Conservation (phyloP, 2,888 invertebrate species). For the Sinotaia quadrata region DNA sequence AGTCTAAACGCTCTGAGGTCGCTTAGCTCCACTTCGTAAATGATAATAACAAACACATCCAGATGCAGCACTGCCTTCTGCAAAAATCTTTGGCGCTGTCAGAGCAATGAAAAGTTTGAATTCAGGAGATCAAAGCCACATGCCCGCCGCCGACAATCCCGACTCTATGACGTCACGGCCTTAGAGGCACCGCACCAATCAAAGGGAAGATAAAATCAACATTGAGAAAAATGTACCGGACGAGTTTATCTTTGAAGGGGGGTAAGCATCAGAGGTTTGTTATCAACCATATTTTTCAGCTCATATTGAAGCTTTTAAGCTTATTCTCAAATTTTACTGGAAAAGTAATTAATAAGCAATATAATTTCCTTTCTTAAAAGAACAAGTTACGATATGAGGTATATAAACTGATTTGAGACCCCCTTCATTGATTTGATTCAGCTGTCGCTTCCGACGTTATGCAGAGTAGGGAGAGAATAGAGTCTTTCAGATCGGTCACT, state of each 20-base stretch:
- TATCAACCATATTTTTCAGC: neutral
- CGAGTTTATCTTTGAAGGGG: constrained; percentile 43
- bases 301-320: neutral
- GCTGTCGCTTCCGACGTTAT: constrained; percentile 56
- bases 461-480: constrained; percentile 57
- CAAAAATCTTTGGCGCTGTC: constrained; percentile 23
- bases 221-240: constrained; percentile 60
- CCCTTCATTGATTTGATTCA: too few species aligned
- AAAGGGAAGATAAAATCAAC: constrained; percentile 63
- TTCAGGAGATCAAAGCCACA: constrained; percentile 66
- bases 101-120: constrained; percentile 60
- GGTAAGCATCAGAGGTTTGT: neutral
- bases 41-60: constrained; percentile 25
- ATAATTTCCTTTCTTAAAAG: neutral
- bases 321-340: neutral
- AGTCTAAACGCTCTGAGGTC: constrained; percentile 20
- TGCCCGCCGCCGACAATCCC: constrained; percentile 67
- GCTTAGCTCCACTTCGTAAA: constrained; percentile 34
- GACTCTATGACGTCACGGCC: constrained; percentile 67
- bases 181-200: constrained; percentile 67
- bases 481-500: constrained; percentile 49
- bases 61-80: constrained; percentile 9
- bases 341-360: neutral
- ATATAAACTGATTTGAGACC: too few species aligned
- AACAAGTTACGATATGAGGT: neutral